Evolutionary conservation across 2,797 vertebrate species (phyloP).

Genomic region (Discoglossus pictus): DNA sequence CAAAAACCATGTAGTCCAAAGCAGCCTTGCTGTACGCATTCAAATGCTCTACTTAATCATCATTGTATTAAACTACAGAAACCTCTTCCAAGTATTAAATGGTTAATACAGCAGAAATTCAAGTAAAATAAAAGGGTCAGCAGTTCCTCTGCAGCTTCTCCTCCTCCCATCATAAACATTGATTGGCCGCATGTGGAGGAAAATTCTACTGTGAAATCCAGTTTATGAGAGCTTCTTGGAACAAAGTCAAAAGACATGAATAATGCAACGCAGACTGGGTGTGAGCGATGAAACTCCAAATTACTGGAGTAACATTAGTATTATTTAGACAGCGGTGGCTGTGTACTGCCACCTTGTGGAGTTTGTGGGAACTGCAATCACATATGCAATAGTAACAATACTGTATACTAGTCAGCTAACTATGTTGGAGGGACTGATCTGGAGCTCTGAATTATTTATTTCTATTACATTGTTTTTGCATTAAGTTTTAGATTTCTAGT

Average conservation of each 20-base stretch:
- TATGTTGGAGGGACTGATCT: too few species aligned
- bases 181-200: conserved; percentile 42
- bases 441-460: too few species aligned
- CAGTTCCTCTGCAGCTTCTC: conserved; percentile 13
- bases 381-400: too few species aligned
- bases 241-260: conserved; percentile 34
- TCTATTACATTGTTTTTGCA: too few species aligned
- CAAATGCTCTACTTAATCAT: too few species aligned
- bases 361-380: neutral
- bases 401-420: too few species aligned
- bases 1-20: too few species aligned
- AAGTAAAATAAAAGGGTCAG: conserved; percentile 32
- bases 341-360: conserved; percentile 36
- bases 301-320: neutral
- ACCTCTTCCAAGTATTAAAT: neutral
- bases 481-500: too few species aligned
- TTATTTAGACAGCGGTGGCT: neutral
- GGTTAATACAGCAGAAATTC: conserved; percentile 13
- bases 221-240: conserved; percentile 37
- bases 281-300: neutral
- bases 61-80: too few species aligned
- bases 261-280: conserved; percentile 41
- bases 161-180: conserved; percentile 11
- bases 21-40: too few species aligned
- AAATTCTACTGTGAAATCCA: conserved; percentile 41